Base-by-base conservation (phyloP, 2,797 vertebrate species). In the Margarornis squamiger region DNA sequence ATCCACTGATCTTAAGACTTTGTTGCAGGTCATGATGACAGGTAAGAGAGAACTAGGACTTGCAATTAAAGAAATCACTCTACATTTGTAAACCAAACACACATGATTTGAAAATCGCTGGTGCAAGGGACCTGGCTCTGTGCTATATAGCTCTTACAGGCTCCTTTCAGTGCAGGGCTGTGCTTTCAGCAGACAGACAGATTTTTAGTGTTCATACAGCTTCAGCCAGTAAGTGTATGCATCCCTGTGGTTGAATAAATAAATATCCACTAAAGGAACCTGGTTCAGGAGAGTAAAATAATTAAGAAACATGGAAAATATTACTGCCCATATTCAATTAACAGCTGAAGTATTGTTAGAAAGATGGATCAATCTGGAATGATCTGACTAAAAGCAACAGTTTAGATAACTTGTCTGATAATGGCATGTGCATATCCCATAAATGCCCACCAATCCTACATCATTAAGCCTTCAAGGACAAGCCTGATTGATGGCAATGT, bases 341-440 rank as follows among this genome's bases (percentile, higher is more conserved):
- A 95, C 94, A 95, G 70, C 52, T 90, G 90, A 93, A 94, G 75
- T 88, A 93, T 92, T 95, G 81, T 96, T 92, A 95, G 95, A 93
- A 96, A 90, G 79, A 94, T 55, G 55, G 73, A 96, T 89, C 82
- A 93, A 95, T 92, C 80, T 72, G 74, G 71, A 95, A 89, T 38
- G 76, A 90, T 87, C 77, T 85, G 91, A 92, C 95, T 96, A 95
- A 97, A 97, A 96, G 92, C 91, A 95, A 95, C 77, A 92, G 93
- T 94, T 96, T 94, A 95, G 95, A 95, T 94, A 97, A 97, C 96
- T 96, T 95, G 86, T 95, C 90, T 88, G 93, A 95, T 96, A 96
- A 96, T 93, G 65, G 90, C 63, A 79, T 88, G 65, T 73, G 34
- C 49, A 58, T 72, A 87, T 77, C 93, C 57, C 75, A 93, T 85